Conservation (phyloP, 2,113 vertebrate genomes). For the Bufo gargarizans region DNA sequence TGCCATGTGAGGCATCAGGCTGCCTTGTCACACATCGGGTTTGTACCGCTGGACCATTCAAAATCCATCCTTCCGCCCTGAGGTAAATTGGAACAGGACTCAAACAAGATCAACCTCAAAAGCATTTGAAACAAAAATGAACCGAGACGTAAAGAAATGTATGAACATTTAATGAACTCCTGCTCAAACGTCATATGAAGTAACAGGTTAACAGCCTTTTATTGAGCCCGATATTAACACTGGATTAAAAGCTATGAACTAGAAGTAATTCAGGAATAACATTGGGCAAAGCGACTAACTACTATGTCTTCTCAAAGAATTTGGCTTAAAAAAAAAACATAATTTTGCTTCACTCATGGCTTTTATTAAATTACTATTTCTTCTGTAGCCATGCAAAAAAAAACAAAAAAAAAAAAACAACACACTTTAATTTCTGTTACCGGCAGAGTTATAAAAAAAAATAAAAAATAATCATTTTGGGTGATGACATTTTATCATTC, state of each 20-base stretch:
- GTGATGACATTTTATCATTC: not conserved
- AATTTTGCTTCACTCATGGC: not conserved
- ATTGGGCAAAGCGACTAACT: not conserved
- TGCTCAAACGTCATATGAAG: not conserved
- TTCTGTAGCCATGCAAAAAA: not conserved
- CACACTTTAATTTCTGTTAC: not conserved
- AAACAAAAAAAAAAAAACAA: no score
- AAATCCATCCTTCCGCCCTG: not conserved
- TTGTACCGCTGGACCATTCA: not conserved
- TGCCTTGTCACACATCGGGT: no score
- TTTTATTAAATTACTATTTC: not conserved
- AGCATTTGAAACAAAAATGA: no score
- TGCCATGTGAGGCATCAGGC: no score
- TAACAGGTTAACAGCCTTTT: not conserved
- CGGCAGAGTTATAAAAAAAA: not conserved
- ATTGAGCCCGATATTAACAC: not conserved
- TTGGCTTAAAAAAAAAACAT: not conserved
- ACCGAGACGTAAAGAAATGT: no score
- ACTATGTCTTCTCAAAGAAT: not conserved
- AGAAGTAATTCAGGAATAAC: not conserved
- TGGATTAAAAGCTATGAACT: not conserved
- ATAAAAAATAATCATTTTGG: not conserved
- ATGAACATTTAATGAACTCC: not conserved
- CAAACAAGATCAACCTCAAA: not conserved
- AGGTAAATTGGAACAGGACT: not conserved